Percentiles rank a stretch among this genome's conserved stretches.
phyloP scores from a whole-genome alignment of 2,888 invertebrate genomes.

The Caenorhabditis parvicauda region DNA sequence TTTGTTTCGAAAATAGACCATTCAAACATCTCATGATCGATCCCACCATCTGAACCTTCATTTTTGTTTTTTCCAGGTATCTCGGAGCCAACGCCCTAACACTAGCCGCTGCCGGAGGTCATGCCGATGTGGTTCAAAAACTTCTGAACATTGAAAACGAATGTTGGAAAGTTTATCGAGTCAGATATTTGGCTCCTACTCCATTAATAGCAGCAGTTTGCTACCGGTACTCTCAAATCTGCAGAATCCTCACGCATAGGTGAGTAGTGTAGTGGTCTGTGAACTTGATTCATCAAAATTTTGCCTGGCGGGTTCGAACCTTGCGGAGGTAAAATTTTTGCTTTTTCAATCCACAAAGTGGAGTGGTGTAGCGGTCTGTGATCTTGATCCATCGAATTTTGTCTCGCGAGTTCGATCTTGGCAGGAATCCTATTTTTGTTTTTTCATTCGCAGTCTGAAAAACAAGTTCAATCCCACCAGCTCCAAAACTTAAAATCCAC shows the following conservation, averaged over 20 bases:
- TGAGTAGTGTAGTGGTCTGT: background rate
- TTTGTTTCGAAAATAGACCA: too few species aligned
- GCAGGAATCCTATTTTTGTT: too few species aligned
- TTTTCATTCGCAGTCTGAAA: too few species aligned
- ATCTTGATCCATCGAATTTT: background rate
- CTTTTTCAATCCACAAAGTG: background rate
- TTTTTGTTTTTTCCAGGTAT: too few species aligned
- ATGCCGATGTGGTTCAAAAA: constrained; percentile 39
- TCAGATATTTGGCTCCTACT: constrained; percentile 36
- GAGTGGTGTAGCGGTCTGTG: too few species aligned
- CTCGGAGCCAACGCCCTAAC: constrained; percentile 43
- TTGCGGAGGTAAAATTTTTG: background rate
- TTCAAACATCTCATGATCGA: too few species aligned
- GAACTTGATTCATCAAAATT: background rate
- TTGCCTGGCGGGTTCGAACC: background rate
- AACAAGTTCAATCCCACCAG: too few species aligned
- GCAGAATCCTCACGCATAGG: constrained; percentile 9
- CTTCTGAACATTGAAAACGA: constrained; percentile 27
- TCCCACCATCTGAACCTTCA: too few species aligned
- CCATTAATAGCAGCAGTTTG: constrained; percentile 52
- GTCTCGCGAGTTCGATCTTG: too few species aligned
- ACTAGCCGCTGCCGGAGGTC: constrained; percentile 41
- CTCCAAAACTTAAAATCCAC: too few species aligned
- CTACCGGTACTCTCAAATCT: constrained; percentile 36
- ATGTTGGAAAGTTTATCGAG: background rate